Evolutionary conservation across 2,888 invertebrate species (phyloP).

Genomic region (Euclidia mi): DNA sequence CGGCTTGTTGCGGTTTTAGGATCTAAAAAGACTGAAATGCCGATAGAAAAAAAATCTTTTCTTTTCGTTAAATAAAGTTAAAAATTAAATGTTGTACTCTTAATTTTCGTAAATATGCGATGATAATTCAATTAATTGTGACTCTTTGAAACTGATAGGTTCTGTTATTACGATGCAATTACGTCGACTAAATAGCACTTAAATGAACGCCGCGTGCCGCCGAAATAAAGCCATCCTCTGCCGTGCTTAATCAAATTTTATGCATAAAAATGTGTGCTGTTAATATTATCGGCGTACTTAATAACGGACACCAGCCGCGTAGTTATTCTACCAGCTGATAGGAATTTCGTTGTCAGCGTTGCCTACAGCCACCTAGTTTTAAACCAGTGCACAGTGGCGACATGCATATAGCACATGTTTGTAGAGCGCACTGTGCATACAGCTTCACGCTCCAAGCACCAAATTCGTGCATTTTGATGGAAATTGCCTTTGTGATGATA

Average conservation of each 20-base stretch:
- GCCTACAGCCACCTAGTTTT: constrained; percentile 28
- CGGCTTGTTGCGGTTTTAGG: too few relatives aligned
- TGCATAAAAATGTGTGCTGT: neutral
- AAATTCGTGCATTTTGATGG: constrained; percentile 83
- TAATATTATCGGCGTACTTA: neutral
- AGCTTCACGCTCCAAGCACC: constrained; percentile 67
- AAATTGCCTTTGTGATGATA: constrained; percentile 81
- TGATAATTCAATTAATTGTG: too few relatives aligned
- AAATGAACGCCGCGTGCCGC: too few relatives aligned
- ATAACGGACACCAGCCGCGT: neutral
- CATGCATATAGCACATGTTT: constrained; percentile 43
- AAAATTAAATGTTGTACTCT: too few relatives aligned
- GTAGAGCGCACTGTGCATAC: constrained; percentile 48
- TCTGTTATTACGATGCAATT: too few relatives aligned
- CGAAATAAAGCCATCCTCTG: too few relatives aligned
- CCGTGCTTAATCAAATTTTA: neutral
- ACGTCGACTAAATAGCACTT: too few relatives aligned
- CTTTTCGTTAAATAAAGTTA: too few relatives aligned
- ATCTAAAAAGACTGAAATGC: too few relatives aligned
- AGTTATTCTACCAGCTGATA: neutral
- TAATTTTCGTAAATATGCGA: too few relatives aligned
- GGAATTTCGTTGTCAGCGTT: constrained; percentile 1
- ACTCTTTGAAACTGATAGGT: too few relatives aligned
- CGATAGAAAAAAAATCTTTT: too few relatives aligned
- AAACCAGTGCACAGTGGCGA: constrained; percentile 25